These are phyloP conservation scores for Erythrocebus patas DNA, from an alignment of 2,113 vertebrate genomes.

Conservation along the genomic window DNA sequence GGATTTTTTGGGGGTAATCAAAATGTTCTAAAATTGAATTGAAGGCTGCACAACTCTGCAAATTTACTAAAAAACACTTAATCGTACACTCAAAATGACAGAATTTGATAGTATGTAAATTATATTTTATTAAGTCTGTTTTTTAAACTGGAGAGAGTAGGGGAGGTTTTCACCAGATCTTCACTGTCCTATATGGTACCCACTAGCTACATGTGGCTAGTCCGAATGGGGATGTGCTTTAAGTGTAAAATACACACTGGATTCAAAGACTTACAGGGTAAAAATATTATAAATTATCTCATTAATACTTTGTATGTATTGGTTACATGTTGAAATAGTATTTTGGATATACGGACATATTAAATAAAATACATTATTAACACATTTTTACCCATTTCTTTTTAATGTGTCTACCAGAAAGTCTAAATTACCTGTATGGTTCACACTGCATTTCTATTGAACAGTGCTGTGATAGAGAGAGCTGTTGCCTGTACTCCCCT, in stretches of 20 bases:
- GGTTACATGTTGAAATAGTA: background rate
- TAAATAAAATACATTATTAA: background rate
- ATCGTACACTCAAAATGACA: background rate
- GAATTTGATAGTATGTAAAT: background rate
- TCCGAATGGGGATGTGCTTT: background rate
- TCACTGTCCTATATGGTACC: background rate
- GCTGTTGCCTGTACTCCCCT: rapidly evolving
- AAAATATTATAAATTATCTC: background rate
- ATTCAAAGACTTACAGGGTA: background rate
- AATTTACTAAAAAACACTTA: background rate
- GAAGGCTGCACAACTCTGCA: background rate
- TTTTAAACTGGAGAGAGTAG: background rate
- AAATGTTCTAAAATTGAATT: background rate
- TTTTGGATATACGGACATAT: background rate
- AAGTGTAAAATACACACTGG: background rate
- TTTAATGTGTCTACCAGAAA: background rate
- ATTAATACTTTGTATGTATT: background rate
- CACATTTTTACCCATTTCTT: background rate
- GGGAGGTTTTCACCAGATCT: background rate
- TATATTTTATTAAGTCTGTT: background rate
- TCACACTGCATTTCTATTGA: background rate
- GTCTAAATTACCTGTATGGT: background rate
- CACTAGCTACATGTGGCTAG: background rate
- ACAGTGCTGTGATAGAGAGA: background rate
- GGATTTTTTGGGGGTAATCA: background rate